Base-by-base conservation (phyloP, 1,140 invertebrate species). In the Drosophila melanogaster region DNA sequence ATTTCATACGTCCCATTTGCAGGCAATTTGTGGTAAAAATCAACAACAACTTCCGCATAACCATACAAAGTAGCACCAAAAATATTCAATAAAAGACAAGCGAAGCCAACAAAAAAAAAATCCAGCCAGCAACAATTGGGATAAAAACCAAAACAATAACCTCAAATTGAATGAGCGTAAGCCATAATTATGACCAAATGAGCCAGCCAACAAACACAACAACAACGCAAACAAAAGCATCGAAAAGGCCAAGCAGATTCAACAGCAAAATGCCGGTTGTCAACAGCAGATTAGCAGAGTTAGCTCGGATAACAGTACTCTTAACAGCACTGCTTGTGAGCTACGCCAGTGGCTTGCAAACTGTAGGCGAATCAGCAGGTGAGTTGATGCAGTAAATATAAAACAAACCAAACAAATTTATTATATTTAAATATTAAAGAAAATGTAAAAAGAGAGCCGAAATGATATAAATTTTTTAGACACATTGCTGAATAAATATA, bases 181-280 rank as follows among this genome's bases (percentile, higher is more conserved):
- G 66, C 79, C 70, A 89, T 79, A 89, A 87, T 89, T 87, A 87
- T 86, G 83, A 71, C 74, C 85, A 87, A 72, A 79, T 87, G 84
- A 87, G 66, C 66, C 44, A 22, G 56, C 19, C 56, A 44, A 38
- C 40, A 77, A 30, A 14, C 40, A 1, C 43, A 60, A 70, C 64
- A 49, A 11, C 30, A 73, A 40, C 8, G 51, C 1, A 33, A 60
- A 70, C 64, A 72, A 51, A 5, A 56, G 1, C 43, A 60, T 70
- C 64, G 49, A 65, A 59, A 40, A 60, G 40, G 43, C 64, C 49
- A 66, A 71, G 37, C 30, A 51, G 14, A 66, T 41, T 19, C 49
- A 50, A 74, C 24, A 53, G 43, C 26, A 71, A 61, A 33, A 87
- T 89, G 79, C 22, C 37, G n/a, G 12, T 22, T 38, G 53, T 51